phyloP scores from a whole-genome alignment of 2,797 vertebrate species.

The Glyptemys insculpta region DNA sequence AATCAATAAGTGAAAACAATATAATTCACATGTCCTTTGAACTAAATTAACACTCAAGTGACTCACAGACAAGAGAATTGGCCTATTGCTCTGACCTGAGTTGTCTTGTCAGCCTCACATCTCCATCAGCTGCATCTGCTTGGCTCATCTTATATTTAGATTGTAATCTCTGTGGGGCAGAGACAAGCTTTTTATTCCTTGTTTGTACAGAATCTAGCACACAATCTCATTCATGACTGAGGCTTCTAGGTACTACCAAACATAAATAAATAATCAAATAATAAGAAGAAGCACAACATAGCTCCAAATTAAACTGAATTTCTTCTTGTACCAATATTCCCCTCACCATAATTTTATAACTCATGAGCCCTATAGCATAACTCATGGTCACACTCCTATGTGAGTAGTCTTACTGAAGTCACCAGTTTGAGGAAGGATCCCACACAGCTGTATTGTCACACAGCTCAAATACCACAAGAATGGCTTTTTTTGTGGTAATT shows the following conservation, averaged over 20 bases:
- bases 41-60: too few species aligned
- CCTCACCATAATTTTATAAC: not conserved
- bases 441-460: not conserved
- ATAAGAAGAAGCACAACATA: not conserved
- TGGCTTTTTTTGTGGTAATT: not conserved
- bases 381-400: not conserved
- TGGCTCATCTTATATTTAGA: not conserved
- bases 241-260: rapidly evolving
- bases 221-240: rapidly evolving
- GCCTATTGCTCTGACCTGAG: too few species aligned
- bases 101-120: too few species aligned
- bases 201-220: not conserved
- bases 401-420: not conserved
- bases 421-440: not conserved
- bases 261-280: not conserved
- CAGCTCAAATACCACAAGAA: not conserved
- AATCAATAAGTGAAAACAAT: not conserved
- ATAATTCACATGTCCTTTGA: not conserved
- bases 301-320: not conserved
- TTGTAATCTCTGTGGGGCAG: not conserved
- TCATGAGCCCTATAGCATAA: not conserved
- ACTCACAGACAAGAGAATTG: too few species aligned
- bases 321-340: not conserved
- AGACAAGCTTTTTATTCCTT: not conserved
- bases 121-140: not conserved